Base-by-base conservation (phyloP, 2,888 invertebrate species). In the Aspidiotus destructor region DNA sequence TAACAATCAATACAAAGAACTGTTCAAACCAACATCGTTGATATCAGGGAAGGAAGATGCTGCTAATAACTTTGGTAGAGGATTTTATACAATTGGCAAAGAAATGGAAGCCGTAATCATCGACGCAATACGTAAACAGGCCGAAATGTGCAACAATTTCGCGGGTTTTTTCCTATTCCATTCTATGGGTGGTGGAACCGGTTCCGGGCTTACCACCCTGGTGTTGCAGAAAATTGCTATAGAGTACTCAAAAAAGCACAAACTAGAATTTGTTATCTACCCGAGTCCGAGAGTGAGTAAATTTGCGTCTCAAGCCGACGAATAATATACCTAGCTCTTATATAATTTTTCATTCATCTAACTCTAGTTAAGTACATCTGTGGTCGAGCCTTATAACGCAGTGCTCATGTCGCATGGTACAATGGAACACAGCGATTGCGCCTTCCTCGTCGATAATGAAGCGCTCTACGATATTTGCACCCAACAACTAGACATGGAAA, bases 231-330 rank as follows among this genome's bases (percentile, higher is more conserved):
- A 58, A 48, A 41, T 65, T 8, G 58, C 65, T 16, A 15, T 9
- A n/a, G 65, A 65, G 44, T 58, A 65, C 16, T 17, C 28, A 2
- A 65, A 65, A 40, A 65, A 65, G 16, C 65, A 65, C 48, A 65
- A 65, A 58, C 57, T 65, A 40, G 58, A 65, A 58, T 65, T 65
- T 48, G 65, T 65, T 28, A 58, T 65, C 11, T 65, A 65, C 48
- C 65, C 65, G 17, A 58, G 65, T 41, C 65, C 65, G 2, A 41
- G 65, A 57, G 65, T 65, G 28, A 75, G 76, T 54, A 55, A n/a
- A 28, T 28, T 28, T 5, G 28, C 3, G 10, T 28, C 28, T 28
- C 28, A 5, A 3, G 28, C 28, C 28, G 28, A 28, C 2, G 28
- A 28, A 28, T 3, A 28, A 5, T 28, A n/a, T n/a, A 55, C 8